These are phyloP conservation scores for Leptinotarsa rubiginosa DNA, from an alignment of 2,888 invertebrate genomes.

Conservation along the genomic window DNA sequence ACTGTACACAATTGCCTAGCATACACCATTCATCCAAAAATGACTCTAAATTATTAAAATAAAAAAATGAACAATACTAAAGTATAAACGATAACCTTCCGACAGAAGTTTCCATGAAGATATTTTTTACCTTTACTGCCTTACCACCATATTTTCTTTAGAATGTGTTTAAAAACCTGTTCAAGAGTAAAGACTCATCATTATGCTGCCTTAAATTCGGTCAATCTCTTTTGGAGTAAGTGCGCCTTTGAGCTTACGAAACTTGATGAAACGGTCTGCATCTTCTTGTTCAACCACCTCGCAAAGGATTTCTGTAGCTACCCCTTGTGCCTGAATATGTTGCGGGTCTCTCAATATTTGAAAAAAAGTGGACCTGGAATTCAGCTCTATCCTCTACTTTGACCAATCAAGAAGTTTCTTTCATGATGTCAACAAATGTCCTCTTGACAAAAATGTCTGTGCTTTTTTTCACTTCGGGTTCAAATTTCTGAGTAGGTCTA, in stretches of 20 bases:
- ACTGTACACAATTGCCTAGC: constrained; percentile 34
- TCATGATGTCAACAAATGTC: background rate
- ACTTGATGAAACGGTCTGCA: constrained; percentile 5
- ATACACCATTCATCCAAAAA: constrained; percentile 39
- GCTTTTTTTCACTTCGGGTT: background rate
- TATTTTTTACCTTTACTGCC: constrained; percentile 39
- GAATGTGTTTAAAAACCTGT: constrained; percentile 20
- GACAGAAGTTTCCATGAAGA: constrained; percentile 40
- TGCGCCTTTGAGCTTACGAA: background rate
- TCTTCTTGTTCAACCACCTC: background rate
- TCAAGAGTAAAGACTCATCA: constrained; percentile 44
- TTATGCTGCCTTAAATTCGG: constrained; percentile 46
- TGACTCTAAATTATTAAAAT: constrained; percentile 39
- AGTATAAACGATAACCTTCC: constrained; percentile 45
- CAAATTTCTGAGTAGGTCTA: background rate
- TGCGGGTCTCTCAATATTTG: background rate
- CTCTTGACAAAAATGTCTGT: background rate
- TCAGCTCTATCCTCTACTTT: background rate
- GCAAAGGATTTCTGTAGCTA: background rate
- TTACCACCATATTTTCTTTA: constrained; percentile 35
- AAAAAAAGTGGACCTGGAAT: background rate
- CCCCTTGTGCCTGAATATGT: background rate
- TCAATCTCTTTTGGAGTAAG: constrained; percentile 2
- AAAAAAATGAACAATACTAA: constrained; percentile 42
- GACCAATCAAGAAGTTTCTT: background rate